Evolutionary conservation across 2,797 vertebrate genomes (phyloP).

Genomic region (Delichon dasypus): DNA sequence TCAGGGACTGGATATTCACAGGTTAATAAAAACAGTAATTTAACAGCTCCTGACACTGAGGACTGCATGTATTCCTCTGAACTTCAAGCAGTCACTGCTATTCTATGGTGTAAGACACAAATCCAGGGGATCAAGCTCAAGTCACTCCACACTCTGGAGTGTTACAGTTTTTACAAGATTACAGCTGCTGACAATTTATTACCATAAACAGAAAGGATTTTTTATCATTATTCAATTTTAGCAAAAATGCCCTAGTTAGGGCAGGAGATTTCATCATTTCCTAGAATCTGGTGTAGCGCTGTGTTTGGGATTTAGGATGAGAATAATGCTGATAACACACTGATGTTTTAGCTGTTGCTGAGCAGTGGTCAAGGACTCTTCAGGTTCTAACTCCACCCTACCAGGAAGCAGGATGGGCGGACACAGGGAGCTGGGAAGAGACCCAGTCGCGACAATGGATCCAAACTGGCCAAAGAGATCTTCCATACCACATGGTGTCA

Average conservation of each 20-base stretch:
- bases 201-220: neutral
- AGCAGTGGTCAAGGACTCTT: neutral
- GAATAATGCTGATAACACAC: neutral
- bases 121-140: neutral
- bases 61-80: neutral
- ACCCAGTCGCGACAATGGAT: neutral
- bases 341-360: neutral
- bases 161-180: neutral
- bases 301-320: neutral
- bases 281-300: neutral
- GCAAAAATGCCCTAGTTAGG: neutral
- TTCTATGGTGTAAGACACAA: neutral
- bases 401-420: rapidly evolving
- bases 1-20: neutral
- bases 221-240: neutral
- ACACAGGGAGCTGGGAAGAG: neutral
- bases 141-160: neutral
- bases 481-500: neutral
- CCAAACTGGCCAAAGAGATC: neutral
- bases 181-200: neutral
- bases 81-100: neutral
- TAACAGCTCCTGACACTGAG: neutral
- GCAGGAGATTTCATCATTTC: neutral
- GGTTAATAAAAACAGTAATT: neutral
- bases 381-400: neutral